A percentile compares a stretch with the other conserved stretches of the same genome.
Evolutionary conservation across 2,113 vertebrate species (phyloP).

Genomic region (Engystomops pustulosus): DNA sequence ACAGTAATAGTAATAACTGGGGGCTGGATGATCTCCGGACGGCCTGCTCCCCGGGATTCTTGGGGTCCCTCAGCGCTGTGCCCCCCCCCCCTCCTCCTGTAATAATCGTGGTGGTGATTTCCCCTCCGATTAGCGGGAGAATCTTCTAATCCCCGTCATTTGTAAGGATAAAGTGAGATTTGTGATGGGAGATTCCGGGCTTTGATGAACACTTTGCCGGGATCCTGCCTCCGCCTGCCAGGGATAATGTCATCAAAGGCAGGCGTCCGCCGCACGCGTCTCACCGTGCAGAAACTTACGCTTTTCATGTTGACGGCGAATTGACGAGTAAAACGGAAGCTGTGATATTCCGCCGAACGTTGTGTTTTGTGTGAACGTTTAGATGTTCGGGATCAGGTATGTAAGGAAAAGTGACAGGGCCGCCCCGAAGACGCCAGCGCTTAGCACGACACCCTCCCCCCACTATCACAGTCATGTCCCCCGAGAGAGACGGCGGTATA

Average conservation of each 20-base stretch:
- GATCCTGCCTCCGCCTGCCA: not conserved
- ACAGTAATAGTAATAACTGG: no score
- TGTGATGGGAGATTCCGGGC: conserved; percentile 16
- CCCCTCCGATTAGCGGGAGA: not conserved
- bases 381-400: not conserved
- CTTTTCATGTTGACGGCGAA: conserved; percentile 5
- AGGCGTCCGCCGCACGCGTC: not conserved
- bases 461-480: not conserved
- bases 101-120: not conserved
- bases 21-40: no score
- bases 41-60: not conserved
- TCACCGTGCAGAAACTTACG: not conserved
- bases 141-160: conserved; percentile 30
- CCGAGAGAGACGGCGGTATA: no score
- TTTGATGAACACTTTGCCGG: conserved; percentile 26
- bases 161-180: conserved; percentile 47
- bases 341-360: not conserved
- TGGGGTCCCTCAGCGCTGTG: not conserved
- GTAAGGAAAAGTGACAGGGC: not conserved
- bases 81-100: not conserved
- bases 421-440: not conserved
- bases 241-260: conserved; percentile 48
- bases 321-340: not conserved
- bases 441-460: not conserved
- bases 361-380: not conserved